Evolutionary conservation across 2,113 vertebrate species (phyloP), one percentile per base, ranked within the genome.

Genomic region (Mastomys natalensis): DNA sequence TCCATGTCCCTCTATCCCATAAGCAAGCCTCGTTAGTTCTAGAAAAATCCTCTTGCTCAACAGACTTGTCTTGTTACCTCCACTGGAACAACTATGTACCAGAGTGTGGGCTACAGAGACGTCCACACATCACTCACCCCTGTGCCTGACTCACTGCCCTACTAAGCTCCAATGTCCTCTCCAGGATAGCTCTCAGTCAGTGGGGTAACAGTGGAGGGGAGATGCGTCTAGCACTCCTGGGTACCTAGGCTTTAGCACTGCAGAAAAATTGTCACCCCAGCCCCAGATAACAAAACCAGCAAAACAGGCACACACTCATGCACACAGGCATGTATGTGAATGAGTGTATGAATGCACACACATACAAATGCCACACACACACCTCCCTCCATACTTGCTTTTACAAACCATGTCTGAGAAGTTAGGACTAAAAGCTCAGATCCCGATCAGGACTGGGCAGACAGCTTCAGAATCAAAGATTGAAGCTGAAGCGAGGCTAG

Each of bases 391-490:
- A 9, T 24, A 70, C 29, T 19, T 26, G 13, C 37, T 74, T 74
- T 40, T 60, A 11, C 13, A 92, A 91, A 55, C 43, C 3, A 4
- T 60, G 77, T 94, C 51, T 55, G 70, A 70, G n/a, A 90, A 91
- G 81, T 68, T 51, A 85, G 77, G n/a, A 73, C 82, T 76, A 53
- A 62, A 70, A 53, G 64, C 51, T 24, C 66, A 97, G 91, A 94
- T 84, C 78, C 87, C 89, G 89, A 85, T 96, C 91, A 95, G 68
- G 89, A 81, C 91, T 95, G 93, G 89, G 93, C 68, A 24, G 82
- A 91, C 87, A 26, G 87, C 96, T 97, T 97, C 89, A 62, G 73
- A 97, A 92, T 97, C 96, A 91, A 97, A 97, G 96, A 96, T 73
- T 85, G 72, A 95, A 96, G 87, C 74, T 85, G 72, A 95, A 96